These are phyloP conservation scores for Bathybates hornii DNA, from an alignment of 2,113 vertebrate genomes.

Conservation along the genomic window DNA sequence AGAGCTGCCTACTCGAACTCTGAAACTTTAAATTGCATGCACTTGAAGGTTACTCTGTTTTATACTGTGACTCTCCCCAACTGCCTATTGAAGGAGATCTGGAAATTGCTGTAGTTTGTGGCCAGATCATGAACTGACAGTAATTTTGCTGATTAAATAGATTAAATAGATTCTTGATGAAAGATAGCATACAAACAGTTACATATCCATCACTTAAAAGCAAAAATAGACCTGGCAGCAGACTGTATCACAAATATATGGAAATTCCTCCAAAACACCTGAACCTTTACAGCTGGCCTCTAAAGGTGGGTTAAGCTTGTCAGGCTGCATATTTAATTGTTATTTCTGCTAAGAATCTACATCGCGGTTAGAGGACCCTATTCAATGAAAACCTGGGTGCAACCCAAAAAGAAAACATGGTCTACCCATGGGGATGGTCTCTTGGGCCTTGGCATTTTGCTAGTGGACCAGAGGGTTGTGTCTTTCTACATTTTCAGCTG, in stretches of 20 bases:
- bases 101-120: not conserved
- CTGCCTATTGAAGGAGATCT: not conserved
- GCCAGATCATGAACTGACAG: not conserved
- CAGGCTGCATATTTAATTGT: not conserved
- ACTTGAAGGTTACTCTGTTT: not conserved
- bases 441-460: too few relatives aligned
- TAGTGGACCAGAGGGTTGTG: too few relatives aligned
- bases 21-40: not conserved
- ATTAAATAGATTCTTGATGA: not conserved
- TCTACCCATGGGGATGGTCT: too few relatives aligned
- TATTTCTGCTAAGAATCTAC: not conserved
- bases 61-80: not conserved
- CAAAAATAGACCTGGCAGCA: not conserved
- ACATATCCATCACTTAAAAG: not conserved
- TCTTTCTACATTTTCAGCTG: too few relatives aligned
- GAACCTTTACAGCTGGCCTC: not conserved
- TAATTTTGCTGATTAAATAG: not conserved
- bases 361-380: not conserved
- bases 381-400: too few relatives aligned
- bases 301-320: not conserved
- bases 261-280: not conserved
- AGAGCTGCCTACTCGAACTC: not conserved
- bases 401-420: too few relatives aligned
- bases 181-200: not conserved
- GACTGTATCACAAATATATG: not conserved